phyloP scores from a whole-genome alignment of 2,888 invertebrate species.

The Caenorhabditis sp. region DNA sequence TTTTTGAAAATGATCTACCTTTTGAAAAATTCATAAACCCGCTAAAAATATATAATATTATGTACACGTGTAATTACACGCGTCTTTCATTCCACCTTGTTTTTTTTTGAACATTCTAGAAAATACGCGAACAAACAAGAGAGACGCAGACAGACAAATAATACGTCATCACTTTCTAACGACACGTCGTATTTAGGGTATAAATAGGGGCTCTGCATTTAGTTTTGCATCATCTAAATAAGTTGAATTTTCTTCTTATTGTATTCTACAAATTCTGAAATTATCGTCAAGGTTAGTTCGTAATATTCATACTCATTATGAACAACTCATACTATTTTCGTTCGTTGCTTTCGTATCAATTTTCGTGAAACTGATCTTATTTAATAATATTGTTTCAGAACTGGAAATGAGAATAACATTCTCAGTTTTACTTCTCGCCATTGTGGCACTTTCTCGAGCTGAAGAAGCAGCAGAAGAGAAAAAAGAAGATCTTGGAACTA shows the following conservation, averaged over 20 bases:
- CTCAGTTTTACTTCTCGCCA: conserved; percentile 48
- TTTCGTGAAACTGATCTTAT: neutral
- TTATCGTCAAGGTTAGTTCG: neutral
- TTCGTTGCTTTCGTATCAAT: neutral
- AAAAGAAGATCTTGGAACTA: conserved; percentile 65
- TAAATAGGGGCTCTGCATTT: neutral
- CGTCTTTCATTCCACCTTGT: neutral
- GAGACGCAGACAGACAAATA: neutral
- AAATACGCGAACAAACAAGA: neutral
- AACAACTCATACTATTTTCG: no score
- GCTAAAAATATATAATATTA: neutral
- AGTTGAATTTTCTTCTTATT: neutral
- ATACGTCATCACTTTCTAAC: neutral
- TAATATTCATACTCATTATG: no score
- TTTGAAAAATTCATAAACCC: no score
- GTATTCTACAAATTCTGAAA: neutral
- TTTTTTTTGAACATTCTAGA: neutral
- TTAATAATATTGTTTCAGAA: neutral
- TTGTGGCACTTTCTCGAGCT: conserved; percentile 37
- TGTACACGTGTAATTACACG: neutral
- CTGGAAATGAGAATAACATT: conserved; percentile 10
- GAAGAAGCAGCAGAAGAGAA: conserved; percentile 22
- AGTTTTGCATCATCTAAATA: neutral
- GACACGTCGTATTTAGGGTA: neutral
- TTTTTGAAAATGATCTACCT: neutral